These are phyloP conservation scores for Globodera rostochiensis DNA, from an alignment of 1,140 invertebrate species.

Conservation along the genomic window DNA sequence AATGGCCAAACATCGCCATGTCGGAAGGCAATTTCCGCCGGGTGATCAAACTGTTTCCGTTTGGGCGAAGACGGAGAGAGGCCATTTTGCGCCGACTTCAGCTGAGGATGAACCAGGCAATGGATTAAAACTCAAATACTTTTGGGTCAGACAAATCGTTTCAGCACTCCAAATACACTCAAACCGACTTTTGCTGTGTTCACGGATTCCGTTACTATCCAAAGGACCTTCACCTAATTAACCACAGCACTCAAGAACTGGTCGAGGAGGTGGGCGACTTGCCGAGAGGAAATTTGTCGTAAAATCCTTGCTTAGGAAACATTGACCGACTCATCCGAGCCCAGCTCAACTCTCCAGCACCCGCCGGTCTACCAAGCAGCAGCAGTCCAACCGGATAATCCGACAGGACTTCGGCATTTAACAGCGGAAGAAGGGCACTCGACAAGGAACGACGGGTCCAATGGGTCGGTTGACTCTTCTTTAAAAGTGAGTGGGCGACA, in stretches of 20 bases:
- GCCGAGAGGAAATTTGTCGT: conserved; percentile 17
- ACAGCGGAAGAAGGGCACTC: background rate
- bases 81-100: conserved; percentile 42
- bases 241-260: conserved; percentile 31
- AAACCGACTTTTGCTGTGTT: conserved; percentile 47
- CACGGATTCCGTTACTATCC: conserved; percentile 25
- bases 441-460: background rate
- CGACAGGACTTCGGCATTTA: background rate
- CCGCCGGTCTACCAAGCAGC: background rate
- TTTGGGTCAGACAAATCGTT: background rate
- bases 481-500: background rate
- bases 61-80: conserved; percentile 50
- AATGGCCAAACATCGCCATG: conserved; percentile 15
- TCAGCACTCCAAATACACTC: conserved; percentile 44
- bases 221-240: conserved; percentile 15
- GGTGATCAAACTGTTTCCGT: conserved; percentile 46
- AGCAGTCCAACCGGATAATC: background rate
- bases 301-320: conserved; percentile 25
- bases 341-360: background rate
- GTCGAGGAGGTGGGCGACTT: conserved; percentile 35
- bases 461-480: background rate
- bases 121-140: conserved; percentile 13
- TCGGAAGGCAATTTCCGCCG: conserved; percentile 24
- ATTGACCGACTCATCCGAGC: conserved; percentile 31
- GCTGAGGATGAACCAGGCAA: conserved; percentile 45